Evolutionary conservation across 2,888 invertebrate species (phyloP).

Genomic region (Caenorhabditis afra): DNA sequence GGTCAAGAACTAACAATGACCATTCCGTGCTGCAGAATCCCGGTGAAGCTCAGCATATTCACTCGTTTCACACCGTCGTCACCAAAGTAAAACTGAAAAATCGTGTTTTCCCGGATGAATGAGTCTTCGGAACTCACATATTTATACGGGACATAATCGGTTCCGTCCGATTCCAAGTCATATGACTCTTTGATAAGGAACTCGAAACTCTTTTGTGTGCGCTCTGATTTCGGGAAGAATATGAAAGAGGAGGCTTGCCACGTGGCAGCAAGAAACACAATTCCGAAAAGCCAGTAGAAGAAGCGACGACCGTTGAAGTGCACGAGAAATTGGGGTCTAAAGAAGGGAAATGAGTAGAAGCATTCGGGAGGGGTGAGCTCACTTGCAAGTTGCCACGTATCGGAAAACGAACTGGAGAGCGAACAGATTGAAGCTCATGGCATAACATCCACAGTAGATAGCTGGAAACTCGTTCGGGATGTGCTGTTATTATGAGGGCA

Average conservation of each 20-base stretch:
- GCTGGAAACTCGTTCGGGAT: not conserved
- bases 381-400: slow-evolving; percentile 18
- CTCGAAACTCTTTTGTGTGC: slow-evolving; percentile 22
- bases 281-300: slow-evolving; percentile 18
- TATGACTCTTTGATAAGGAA: slow-evolving; percentile 22
- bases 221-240: slow-evolving; percentile 25
- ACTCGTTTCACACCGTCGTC: slow-evolving; percentile 17
- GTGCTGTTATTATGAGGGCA: too few relatives aligned
- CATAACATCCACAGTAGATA: slow-evolving; percentile 3
- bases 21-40: slow-evolving; percentile 22
- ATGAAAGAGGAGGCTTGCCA: slow-evolving; percentile 24
- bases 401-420: slow-evolving; percentile 20
- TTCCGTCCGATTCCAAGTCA: not conserved
- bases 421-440: slow-evolving; percentile 4
- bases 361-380: not conserved
- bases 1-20: slow-evolving; percentile 16
- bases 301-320: slow-evolving; percentile 22
- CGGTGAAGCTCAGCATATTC: slow-evolving; percentile 21
- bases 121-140: too few relatives aligned
- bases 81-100: slow-evolving; percentile 14
- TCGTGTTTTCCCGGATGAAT: too few relatives aligned
- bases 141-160: slow-evolving; percentile 40
- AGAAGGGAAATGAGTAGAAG: not conserved
- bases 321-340: slow-evolving; percentile 14
- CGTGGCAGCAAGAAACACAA: slow-evolving; percentile 26